Base-by-base conservation (phyloP, 2,797 vertebrate species). In the Peromyscus melanophrys region DNA sequence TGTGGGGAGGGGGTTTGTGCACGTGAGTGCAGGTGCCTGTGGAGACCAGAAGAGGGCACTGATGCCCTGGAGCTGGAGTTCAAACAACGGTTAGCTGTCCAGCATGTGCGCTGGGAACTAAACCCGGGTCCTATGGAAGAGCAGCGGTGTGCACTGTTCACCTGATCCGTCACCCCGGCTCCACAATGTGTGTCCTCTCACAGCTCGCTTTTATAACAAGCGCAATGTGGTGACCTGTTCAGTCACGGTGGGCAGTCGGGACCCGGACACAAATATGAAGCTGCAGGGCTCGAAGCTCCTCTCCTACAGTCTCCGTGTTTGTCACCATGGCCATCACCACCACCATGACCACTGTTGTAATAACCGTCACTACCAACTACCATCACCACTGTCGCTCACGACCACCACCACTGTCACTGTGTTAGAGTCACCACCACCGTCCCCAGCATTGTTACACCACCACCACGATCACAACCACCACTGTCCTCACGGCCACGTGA, bases 321-420 rank as follows among this genome's bases (percentile, higher is more conserved):
- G 9, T 46, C 61, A 63, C 40, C 59, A 65, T 7, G 14, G 43
- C 17, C 16, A 49, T 5, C 61, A 59, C 1, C 27, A 34, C 19
- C 0, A 52, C 0, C 61, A 46, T 0, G 3, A 6, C 21, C 46
- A 37, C 2, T 14, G 27, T 0, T 37, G 23, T 34, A 25, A 71
- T 0, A 0, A 37, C 49, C 49, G 49, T 2, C 27, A 34, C 19
- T 0, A 52, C 0, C 61, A 46, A 17, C 1, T 13, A 63, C 3
- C 76, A 43, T 0, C 10, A 6, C 21, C 46, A 37, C 2, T 10
- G 27, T 1, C 49, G 23, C 52, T 1, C 34, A 71, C 0, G 0
- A 37, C 1, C 25, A 37, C 1, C 25, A n/a, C 4, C 52, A 65
- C 6, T 1, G 2, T 25, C 57, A 71, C 3, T 6, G 16, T 55